Conservation (phyloP, 2,797 vertebrate species). For the Micromesistius poutassou region DNA sequence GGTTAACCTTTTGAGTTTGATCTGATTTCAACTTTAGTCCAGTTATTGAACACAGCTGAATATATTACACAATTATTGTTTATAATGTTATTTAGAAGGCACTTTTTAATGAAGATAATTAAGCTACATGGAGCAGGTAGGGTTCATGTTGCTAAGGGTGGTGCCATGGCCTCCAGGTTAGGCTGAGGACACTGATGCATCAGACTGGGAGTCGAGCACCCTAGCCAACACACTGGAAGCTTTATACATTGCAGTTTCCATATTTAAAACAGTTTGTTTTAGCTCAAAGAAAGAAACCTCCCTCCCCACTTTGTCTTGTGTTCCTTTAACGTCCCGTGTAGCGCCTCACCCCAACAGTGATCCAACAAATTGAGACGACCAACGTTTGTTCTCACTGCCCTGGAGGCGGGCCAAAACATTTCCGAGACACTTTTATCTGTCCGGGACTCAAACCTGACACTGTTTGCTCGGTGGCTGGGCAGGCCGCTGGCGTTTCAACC, state of each 20-base stretch:
- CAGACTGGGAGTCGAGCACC: neutral
- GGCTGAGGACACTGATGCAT: neutral
- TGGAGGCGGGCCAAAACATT: conserved; percentile 39
- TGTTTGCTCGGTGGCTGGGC: conserved; percentile 52
- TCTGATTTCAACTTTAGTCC: neutral
- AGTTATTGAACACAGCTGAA: neutral
- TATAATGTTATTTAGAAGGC: neutral
- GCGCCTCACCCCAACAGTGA: neutral
- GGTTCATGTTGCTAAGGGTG: neutral
- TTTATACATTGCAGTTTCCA: neutral
- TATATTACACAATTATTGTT: neutral
- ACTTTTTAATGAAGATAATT: neutral
- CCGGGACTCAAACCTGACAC: conserved; percentile 33
- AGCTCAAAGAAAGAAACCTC: neutral
- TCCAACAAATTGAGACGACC: neutral
- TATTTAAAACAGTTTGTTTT: neutral
- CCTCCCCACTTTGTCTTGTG: neutral
- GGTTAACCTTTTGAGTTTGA: neutral
- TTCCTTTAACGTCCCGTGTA: neutral
- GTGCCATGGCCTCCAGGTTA: neutral
- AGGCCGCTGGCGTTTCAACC: conserved; percentile 26
- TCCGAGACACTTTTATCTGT: conserved; percentile 38
- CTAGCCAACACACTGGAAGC: neutral
- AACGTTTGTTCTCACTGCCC: conserved; percentile 19
- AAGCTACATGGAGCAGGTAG: neutral